A percentile compares a stretch with the other conserved stretches of the same genome.
These are phyloP conservation scores for Thaleichthys pacificus DNA, from an alignment of 2,797 vertebrate genomes.

Conservation along the genomic window DNA sequence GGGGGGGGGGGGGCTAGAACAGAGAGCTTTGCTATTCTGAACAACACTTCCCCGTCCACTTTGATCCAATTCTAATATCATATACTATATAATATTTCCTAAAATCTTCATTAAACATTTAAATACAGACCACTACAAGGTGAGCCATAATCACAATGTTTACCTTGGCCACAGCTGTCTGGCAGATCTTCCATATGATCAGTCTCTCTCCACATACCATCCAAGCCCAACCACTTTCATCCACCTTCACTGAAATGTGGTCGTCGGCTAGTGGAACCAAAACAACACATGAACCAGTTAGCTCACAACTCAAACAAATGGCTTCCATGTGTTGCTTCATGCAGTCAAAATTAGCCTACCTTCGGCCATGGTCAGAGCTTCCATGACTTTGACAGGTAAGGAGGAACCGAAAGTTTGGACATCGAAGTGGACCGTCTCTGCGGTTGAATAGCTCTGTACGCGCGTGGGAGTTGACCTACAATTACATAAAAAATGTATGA, in stretches of 20 bases:
- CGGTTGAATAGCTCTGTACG: conserved; percentile 73
- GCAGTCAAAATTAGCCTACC: conserved; percentile 46
- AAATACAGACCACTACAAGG: background rate
- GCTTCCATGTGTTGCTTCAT: background rate
- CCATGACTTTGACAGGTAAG: conserved; percentile 95
- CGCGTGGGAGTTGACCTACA: conserved; percentile 85
- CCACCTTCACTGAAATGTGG: conserved; percentile 83
- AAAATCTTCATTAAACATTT: background rate
- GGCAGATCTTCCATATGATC: conserved; percentile 93
- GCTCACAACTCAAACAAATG: background rate
- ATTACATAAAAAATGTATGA: background rate
- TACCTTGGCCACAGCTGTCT: conserved; percentile 90
- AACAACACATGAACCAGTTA: background rate
- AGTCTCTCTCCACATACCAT: conserved; percentile 87
- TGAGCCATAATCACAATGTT: background rate
- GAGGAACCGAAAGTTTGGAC: conserved; percentile 90
- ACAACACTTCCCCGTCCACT: too few species aligned
- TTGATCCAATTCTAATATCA: too few species aligned
- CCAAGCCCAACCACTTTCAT: conserved; percentile 92
- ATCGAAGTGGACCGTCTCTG: conserved; percentile 85
- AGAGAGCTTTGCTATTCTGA: too few species aligned
- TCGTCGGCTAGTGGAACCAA: conserved; percentile 74
- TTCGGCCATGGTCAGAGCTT: conserved; percentile 85
- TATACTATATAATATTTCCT: too few species aligned
- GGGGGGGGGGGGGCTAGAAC: background rate